Percentiles rank a stretch among this genome's conserved stretches.
These are phyloP conservation scores for Lampris megalopsis DNA, from an alignment of 2,113 vertebrate species.

Conservation along the genomic window DNA sequence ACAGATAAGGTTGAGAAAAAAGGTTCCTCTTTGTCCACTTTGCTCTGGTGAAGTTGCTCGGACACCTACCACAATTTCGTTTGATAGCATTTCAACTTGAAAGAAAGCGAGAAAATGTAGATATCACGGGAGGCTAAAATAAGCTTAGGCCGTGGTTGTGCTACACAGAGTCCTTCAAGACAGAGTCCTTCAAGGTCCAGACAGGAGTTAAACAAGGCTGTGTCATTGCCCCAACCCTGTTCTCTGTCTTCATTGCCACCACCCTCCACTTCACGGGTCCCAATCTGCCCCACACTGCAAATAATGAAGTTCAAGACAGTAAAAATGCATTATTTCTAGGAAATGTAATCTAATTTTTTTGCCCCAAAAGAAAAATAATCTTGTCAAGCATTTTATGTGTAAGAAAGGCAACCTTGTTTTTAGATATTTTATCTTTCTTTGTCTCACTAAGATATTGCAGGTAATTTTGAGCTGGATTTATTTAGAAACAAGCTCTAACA, in stretches of 20 bases:
- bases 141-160: no score
- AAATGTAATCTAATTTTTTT: no score
- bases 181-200: not conserved
- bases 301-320: not conserved
- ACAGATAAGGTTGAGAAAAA: not conserved
- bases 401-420: no score
- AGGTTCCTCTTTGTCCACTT: not conserved
- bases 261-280: not conserved
- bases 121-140: no score
- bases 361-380: no score
- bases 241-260: conserved; percentile 2
- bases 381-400: no score
- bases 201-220: not conserved
- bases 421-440: no score
- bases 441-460: no score
- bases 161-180: not conserved
- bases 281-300: not conserved
- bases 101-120: no score
- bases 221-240: not conserved
- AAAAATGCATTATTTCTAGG: no score
- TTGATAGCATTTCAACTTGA: not conserved
- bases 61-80: not conserved
- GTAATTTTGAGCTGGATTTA: no score
- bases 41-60: not conserved
- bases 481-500: no score